phyloP scores from a whole-genome alignment of 2,888 invertebrate genomes.

The Sipha maydis region DNA sequence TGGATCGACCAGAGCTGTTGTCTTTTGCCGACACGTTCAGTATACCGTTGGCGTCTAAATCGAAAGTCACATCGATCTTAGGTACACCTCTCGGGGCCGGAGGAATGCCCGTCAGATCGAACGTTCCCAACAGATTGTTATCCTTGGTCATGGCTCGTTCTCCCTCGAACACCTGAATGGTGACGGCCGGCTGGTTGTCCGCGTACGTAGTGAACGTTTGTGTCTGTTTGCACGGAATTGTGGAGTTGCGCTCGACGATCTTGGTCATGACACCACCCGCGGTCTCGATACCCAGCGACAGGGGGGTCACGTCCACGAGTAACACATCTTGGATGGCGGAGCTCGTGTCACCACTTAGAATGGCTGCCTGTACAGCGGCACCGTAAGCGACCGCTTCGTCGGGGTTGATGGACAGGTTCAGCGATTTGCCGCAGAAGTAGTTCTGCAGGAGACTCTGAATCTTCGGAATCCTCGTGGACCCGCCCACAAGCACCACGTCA shows the following conservation, averaged over 20 bases:
- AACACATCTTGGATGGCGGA: too few relatives aligned
- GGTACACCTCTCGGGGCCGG: constrained; percentile 85
- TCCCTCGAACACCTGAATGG: constrained; percentile 78
- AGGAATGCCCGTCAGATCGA: constrained; percentile 72
- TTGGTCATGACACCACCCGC: constrained; percentile 81
- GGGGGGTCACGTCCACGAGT: constrained; percentile 66
- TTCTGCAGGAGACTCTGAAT: constrained; percentile 79
- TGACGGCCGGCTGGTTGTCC: constrained; percentile 90
- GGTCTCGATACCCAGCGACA: constrained; percentile 73
- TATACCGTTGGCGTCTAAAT: constrained; percentile 81
- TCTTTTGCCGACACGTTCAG: constrained; percentile 71
- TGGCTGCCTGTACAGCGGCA: constrained; percentile 76
- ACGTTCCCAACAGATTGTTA: constrained; percentile 85
- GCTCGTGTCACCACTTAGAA: too few relatives aligned
- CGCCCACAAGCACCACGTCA: constrained; percentile 84
- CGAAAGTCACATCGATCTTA: constrained; percentile 84
- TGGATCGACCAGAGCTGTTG: constrained; percentile 66
- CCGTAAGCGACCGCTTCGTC: constrained; percentile 71
- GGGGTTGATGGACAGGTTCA: constrained; percentile 70
- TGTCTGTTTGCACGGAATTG: constrained; percentile 71
- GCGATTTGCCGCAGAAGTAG: constrained; percentile 74
- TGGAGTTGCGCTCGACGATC: constrained; percentile 67
- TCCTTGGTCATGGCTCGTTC: constrained; percentile 78
- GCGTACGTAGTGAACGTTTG: constrained; percentile 88
- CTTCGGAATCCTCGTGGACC: constrained; percentile 83